Evolutionary conservation across 2,888 invertebrate species (phyloP), one percentile per base, ranked within the genome.

Genomic region (Crioceris asparagi): DNA sequence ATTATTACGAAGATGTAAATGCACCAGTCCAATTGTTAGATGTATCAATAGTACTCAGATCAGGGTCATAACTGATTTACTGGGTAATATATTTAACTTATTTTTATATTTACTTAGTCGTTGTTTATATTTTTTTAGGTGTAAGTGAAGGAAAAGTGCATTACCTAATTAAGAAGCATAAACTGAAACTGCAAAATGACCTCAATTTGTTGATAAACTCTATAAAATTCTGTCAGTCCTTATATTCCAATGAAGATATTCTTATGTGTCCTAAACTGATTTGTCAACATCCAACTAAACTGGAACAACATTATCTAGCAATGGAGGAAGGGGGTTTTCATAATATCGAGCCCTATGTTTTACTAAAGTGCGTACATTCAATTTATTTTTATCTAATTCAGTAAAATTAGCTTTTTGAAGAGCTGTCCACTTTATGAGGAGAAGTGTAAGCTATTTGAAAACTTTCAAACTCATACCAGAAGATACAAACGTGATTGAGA

Each of bases 231-330:
- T 56, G 52, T 45, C 44, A 48, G 35, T 66, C 66, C 44, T 65
- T 70, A 27, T 74, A 72, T 35, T 60, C 62, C 1, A 57, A 69
- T 2, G 48, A 65, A 16, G 72, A 75, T 17, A 72, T 79, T 11
- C 62, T 73, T 26, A 43, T 59, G 2, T 65, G 70, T 47, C 72
- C 74, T 1, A 68, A 6, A 18, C 40, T 80, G 3, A 65, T 80
- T n/a, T 68, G 67, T 35, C 66, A 70, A 55, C 70, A 71, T 49
- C 67, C 70, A 2, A 61, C 70, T 16, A 70, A 71, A 18, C 56
- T 79, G 50, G 70, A 73, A 33, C 77, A 79, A 51, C 75, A 78
- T 48, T 71, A 71, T 41, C 66, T 68, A 51, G 70, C 76, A 29
- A 59, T 81, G 10, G 63, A 62, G 44, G 80, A 81, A 61, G 75